Conservation (phyloP, 1,140 invertebrate species). For the Hetaerina americana region DNA sequence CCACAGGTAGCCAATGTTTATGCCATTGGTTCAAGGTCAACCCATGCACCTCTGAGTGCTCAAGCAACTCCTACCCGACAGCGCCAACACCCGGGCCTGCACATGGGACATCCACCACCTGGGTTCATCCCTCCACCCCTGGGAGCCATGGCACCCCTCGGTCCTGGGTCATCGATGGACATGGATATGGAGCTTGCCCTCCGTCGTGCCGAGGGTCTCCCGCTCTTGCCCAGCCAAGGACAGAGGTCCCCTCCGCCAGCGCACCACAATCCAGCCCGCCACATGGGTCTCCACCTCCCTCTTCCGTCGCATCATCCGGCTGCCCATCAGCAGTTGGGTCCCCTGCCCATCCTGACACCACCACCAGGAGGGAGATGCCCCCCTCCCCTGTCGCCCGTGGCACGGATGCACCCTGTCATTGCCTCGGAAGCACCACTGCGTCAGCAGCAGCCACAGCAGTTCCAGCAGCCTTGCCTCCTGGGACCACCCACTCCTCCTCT, state of each 20-base stretch:
- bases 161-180: neutral
- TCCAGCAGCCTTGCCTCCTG: constrained; percentile 38
- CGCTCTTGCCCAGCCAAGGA: neutral
- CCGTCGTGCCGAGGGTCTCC: neutral
- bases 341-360: neutral
- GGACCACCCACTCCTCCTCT: constrained; percentile 50
- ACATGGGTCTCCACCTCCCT: constrained; percentile 26
- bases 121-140: neutral
- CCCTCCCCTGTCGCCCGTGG: constrained; percentile 6
- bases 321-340: constrained; percentile 19
- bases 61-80: constrained; percentile 4
- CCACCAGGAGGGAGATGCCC: neutral
- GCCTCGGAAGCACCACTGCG: neutral
- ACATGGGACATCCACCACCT: neutral
- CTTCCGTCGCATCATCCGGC: constrained; percentile 24
- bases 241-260: constrained; percentile 41
- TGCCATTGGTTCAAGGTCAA: constrained; percentile 23
- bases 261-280: constrained; percentile 36
- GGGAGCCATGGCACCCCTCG: neutral
- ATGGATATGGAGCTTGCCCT: neutral
- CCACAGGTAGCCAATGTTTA: constrained; percentile 59
- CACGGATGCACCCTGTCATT: constrained; percentile 27
- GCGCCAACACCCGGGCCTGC: constrained; percentile 1
- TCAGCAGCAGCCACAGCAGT: constrained; percentile 32
- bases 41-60: constrained; percentile 7